Percentiles rank a stretch among this genome's conserved stretches.
Conservation (phyloP, 2,888 invertebrate species). For the Trichogramma evanescens region DNA sequence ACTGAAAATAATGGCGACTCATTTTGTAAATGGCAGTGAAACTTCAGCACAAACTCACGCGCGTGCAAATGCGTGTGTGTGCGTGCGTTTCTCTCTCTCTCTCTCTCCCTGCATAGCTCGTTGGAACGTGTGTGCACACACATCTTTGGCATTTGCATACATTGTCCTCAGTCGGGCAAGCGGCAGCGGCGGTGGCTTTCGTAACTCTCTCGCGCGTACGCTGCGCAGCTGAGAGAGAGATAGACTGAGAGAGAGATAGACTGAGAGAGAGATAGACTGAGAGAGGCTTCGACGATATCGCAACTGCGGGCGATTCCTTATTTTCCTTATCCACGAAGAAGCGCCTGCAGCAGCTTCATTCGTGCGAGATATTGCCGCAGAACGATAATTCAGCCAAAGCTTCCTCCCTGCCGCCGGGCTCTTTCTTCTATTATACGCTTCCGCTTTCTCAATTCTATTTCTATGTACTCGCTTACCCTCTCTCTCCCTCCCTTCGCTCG, state of each 20-base stretch:
- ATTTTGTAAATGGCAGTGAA: conserved; percentile 47
- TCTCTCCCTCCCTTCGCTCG: conserved; percentile 20
- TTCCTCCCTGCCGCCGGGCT: background rate
- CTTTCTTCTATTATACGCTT: background rate
- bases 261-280: background rate
- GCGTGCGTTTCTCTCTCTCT: background rate
- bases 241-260: background rate
- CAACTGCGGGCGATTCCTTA: conserved; percentile 11
- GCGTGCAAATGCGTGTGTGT: background rate
- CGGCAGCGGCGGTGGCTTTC: background rate
- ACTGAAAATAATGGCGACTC: conserved; percentile 46
- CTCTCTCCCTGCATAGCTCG: background rate
- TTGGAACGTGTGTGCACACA: background rate
- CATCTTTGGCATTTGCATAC: background rate
- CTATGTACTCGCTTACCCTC: conserved; percentile 1
- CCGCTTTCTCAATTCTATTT: conserved; percentile 19
- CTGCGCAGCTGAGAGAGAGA: too few relatives aligned
- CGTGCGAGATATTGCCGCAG: conserved; percentile 19
- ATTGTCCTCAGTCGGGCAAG: background rate
- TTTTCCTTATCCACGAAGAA: conserved; percentile 15
- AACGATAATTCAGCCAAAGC: conserved; percentile 18
- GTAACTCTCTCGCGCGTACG: background rate
- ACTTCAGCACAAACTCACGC: conserved; percentile 29
- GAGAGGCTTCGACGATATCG: conserved; percentile 8
- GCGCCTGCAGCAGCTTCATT: conserved; percentile 2